These are phyloP conservation scores for Colistium nudipinnis DNA, from an alignment of 2,113 vertebrate genomes.

Conservation along the genomic window DNA sequence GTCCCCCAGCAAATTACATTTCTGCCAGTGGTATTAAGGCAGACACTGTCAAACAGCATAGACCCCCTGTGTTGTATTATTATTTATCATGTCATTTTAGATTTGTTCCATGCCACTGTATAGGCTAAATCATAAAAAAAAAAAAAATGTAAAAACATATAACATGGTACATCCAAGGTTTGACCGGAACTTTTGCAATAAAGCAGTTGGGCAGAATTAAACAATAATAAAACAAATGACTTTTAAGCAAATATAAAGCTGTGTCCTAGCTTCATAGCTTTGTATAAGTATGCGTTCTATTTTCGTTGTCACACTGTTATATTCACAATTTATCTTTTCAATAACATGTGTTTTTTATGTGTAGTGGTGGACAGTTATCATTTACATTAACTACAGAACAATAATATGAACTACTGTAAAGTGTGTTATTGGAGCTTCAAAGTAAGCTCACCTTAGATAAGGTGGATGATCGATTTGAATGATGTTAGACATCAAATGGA, in stretches of 20 bases:
- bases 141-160: too few relatives aligned
- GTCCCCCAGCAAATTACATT: conserved; percentile 12
- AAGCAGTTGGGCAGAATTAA: not conserved
- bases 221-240: not conserved
- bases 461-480: too few relatives aligned
- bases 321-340: too few relatives aligned
- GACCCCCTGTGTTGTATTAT: conserved; percentile 12
- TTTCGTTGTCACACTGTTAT: not conserved
- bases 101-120: conserved; percentile 1
- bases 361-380: too few relatives aligned
- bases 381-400: too few relatives aligned
- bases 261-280: conserved; percentile 19
- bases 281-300: too few relatives aligned
- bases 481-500: too few relatives aligned
- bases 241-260: not conserved
- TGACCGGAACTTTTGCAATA: not conserved
- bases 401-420: too few relatives aligned
- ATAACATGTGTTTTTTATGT: not conserved
- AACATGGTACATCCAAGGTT: not conserved
- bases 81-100: conserved; percentile 18
- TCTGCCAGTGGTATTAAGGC: conserved; percentile 23
- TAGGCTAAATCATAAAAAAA: too few relatives aligned
- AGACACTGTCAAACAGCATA: conserved; percentile 13
- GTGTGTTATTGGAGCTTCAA: too few relatives aligned
- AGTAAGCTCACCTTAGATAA: too few relatives aligned